Evolutionary conservation across 2,797 vertebrate genomes (phyloP).

Genomic region (Otolemur crassicaudatus): DNA sequence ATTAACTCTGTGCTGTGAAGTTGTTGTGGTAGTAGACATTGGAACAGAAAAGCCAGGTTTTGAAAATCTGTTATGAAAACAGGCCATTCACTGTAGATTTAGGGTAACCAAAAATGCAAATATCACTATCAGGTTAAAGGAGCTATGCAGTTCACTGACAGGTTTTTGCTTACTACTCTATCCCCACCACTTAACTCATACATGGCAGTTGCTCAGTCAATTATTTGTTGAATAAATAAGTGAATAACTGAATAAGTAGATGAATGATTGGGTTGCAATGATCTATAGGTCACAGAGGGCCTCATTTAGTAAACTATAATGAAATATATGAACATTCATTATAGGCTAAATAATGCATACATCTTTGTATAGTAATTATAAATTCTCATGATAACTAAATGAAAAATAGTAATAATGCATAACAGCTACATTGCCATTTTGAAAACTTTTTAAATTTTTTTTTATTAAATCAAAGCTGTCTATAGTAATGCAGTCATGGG

Average conservation of each 20-base stretch:
- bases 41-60: neutral
- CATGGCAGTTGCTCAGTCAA: neutral
- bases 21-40: neutral
- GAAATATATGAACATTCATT: slow-evolving; percentile 37
- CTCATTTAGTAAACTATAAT: slow-evolving; percentile 35
- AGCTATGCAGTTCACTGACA: neutral
- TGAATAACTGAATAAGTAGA: neutral
- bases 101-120: neutral
- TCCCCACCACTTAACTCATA: neutral
- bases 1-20: neutral
- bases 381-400: slow-evolving; percentile 6
- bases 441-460: too few relatives aligned
- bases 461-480: too few relatives aligned
- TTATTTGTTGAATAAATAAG: slow-evolving; percentile 10
- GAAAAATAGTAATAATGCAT: neutral
- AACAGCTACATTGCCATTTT: neutral
- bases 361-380: slow-evolving; percentile 47
- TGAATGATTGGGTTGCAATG: neutral
- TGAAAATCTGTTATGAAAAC: neutral
- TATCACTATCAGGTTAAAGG: neutral
- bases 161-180: neutral
- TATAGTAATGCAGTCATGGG: too few relatives aligned
- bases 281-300: neutral
- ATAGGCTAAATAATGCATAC: slow-evolving; percentile 29
- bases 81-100: slow-evolving; percentile 15